Evolutionary conservation across 2,113 vertebrate genomes (phyloP).

Genomic region (Holacanthus passer): DNA sequence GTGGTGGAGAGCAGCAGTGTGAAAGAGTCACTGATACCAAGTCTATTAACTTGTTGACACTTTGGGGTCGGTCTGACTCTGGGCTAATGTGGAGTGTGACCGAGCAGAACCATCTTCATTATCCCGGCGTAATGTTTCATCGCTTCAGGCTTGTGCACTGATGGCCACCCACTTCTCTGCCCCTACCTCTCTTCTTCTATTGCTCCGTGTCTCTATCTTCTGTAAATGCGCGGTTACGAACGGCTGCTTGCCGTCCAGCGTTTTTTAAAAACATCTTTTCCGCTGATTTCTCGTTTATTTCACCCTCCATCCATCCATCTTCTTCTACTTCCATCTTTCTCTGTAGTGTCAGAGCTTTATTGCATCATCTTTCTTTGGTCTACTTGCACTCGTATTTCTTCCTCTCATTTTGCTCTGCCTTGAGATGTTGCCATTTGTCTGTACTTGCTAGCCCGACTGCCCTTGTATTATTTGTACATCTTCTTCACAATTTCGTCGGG

Average conservation of each 20-base stretch:
- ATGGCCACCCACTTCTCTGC: conserved; percentile 64
- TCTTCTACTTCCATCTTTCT: conserved; percentile 53
- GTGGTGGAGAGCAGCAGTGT: conserved; percentile 69
- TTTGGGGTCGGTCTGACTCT: conserved; percentile 86
- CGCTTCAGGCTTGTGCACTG: conserved; percentile 78
- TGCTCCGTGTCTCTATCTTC: conserved; percentile 56
- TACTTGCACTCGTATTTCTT: conserved; percentile 65
- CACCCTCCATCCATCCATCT: conserved; percentile 51
- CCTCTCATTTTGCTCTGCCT: conserved; percentile 68
- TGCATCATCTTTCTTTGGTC: conserved; percentile 73
- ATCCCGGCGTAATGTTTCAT: conserved; percentile 85
- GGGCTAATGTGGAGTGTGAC: conserved; percentile 87
- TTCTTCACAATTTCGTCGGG: conserved; percentile 40
- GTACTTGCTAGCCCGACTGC: conserved; percentile 43
- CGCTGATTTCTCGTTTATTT: conserved; percentile 59
- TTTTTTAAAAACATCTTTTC: conserved; percentile 22
- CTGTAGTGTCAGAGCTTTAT: conserved; percentile 59
- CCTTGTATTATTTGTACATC: conserved; percentile 69
- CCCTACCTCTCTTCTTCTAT: conserved; percentile 53
- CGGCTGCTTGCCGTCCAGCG: conserved; percentile 12
- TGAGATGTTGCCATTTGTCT: conserved; percentile 74
- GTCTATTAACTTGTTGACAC: conserved; percentile 90
- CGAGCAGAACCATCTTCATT: conserved; percentile 89
- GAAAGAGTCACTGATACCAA: conserved; percentile 82
- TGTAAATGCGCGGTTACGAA: conserved; percentile 50